Percentiles rank a stretch among this genome's conserved stretches.
phyloP scores from a whole-genome alignment of 2,113 vertebrate genomes.

The Galemys pyrenaicus region DNA sequence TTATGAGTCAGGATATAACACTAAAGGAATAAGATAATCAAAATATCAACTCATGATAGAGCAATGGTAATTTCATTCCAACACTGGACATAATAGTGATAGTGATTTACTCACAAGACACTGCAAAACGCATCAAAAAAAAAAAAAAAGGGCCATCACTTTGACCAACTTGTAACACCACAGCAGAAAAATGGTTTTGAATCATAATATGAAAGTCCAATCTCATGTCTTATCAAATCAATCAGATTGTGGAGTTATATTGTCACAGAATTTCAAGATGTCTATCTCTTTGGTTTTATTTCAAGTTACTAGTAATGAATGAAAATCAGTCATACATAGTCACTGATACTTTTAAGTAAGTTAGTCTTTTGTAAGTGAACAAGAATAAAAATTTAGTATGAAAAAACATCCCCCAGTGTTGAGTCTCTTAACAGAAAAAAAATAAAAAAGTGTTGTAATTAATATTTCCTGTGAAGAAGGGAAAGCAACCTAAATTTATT shows the following conservation, averaged over 20 bases:
- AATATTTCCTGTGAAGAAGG: slow-evolving; percentile 78
- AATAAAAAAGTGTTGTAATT: slow-evolving; percentile 74
- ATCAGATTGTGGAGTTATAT: slow-evolving; percentile 59
- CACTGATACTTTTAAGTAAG: slow-evolving; percentile 72
- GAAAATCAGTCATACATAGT: slow-evolving; percentile 72
- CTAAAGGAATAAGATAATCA: slow-evolving; percentile 62
- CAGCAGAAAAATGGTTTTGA: slow-evolving; percentile 62
- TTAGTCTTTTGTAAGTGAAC: slow-evolving; percentile 69
- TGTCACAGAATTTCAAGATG: slow-evolving; percentile 71
- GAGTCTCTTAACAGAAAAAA: slow-evolving; percentile 67
- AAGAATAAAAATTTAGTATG: slow-evolving; percentile 64
- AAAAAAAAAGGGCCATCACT: slow-evolving; percentile 43
- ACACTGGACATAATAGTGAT: slow-evolving; percentile 49
- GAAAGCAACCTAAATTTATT: slow-evolving; percentile 70
- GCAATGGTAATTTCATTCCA: slow-evolving; percentile 69
- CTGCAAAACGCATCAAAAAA: slow-evolving; percentile 56
- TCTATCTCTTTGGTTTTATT: slow-evolving; percentile 65
- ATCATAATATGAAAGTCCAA: neutral
- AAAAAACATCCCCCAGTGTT: slow-evolving; percentile 61
- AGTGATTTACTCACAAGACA: slow-evolving; percentile 67
- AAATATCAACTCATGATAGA: slow-evolving; percentile 59
- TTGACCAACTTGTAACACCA: slow-evolving; percentile 50
- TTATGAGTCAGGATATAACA: slow-evolving; percentile 74
- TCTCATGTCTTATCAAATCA: slow-evolving; percentile 36
- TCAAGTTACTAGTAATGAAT: slow-evolving; percentile 73